These are phyloP conservation scores for Axis porcinus DNA, from an alignment of 2,113 vertebrate genomes.

Conservation along the genomic window DNA sequence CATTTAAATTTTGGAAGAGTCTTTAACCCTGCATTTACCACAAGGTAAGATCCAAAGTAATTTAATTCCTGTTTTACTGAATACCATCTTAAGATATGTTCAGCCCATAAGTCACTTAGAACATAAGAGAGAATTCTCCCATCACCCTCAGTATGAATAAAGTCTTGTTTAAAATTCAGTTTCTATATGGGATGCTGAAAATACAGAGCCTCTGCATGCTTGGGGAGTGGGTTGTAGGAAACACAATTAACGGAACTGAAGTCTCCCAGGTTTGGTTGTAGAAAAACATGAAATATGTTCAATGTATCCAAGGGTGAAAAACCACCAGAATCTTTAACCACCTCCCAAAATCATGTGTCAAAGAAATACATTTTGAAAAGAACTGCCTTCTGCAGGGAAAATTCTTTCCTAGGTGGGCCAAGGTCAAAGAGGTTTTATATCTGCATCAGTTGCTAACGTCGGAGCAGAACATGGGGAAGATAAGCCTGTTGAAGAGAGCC, in stretches of 20 bases:
- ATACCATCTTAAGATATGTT: not conserved
- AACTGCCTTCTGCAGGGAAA: not conserved
- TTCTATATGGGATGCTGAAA: not conserved
- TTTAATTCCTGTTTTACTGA: not conserved
- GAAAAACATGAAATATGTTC: not conserved
- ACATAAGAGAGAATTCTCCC: fast-evolving
- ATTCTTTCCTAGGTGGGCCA: not conserved
- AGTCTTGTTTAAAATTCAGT: not conserved
- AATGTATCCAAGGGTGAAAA: not conserved
- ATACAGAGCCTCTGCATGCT: not conserved
- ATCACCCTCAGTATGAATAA: not conserved
- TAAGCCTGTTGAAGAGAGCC: not conserved
- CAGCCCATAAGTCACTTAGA: not conserved
- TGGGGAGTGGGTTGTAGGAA: not conserved
- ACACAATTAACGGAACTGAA: not conserved
- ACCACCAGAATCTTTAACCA: not conserved
- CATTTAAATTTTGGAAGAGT: not conserved
- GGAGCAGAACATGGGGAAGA: not conserved
- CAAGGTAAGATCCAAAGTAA: not conserved
- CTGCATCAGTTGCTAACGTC: not conserved
- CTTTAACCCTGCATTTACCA: not conserved
- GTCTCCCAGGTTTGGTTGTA: not conserved
- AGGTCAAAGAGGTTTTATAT: not conserved
- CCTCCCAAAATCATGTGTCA: not conserved
- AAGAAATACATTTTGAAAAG: not conserved